Evolutionary conservation across 2,888 invertebrate genomes (phyloP).

Genomic region (Cephus pulcher): DNA sequence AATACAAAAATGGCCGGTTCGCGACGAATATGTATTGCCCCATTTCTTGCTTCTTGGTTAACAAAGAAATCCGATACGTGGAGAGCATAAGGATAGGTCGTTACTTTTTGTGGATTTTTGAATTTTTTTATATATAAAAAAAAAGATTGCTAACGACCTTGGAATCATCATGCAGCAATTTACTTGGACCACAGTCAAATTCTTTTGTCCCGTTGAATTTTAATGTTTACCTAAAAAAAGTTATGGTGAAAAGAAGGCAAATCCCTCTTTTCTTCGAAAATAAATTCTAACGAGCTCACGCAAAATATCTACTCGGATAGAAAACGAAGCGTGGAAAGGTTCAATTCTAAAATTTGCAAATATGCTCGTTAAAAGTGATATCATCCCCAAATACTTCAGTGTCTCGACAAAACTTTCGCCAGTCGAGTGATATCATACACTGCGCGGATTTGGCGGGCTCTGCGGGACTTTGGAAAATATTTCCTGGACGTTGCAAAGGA

Average conservation of each 20-base stretch:
- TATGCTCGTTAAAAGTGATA: not conserved
- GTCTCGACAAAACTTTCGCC: conserved; percentile 41
- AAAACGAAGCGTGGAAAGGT: not conserved
- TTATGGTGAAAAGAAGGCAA: not conserved
- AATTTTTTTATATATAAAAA: not conserved
- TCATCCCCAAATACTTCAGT: not conserved
- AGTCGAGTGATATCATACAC: conserved; percentile 36
- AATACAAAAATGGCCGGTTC: conserved; percentile 52
- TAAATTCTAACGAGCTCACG: not conserved
- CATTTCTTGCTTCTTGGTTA: conserved; percentile 29
- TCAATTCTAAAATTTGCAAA: not conserved
- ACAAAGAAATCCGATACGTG: not conserved
- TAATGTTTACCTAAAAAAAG: not conserved
- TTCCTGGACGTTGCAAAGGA: conserved; percentile 43
- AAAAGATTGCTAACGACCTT: not conserved
- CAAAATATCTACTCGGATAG: not conserved
- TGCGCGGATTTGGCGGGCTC: conserved; percentile 48
- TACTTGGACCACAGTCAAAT: not conserved
- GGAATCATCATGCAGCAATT: not conserved
- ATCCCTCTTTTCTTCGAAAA: not conserved
- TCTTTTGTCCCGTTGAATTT: not conserved
- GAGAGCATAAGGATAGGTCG: not conserved
- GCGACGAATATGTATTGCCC: conserved; percentile 54
- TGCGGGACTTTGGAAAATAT: conserved; percentile 49
- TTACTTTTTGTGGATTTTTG: not conserved